Evolutionary conservation across 1,140 invertebrate species (phyloP), one percentile per base, ranked within the genome.

Genomic region (Bombus waltoni): DNA sequence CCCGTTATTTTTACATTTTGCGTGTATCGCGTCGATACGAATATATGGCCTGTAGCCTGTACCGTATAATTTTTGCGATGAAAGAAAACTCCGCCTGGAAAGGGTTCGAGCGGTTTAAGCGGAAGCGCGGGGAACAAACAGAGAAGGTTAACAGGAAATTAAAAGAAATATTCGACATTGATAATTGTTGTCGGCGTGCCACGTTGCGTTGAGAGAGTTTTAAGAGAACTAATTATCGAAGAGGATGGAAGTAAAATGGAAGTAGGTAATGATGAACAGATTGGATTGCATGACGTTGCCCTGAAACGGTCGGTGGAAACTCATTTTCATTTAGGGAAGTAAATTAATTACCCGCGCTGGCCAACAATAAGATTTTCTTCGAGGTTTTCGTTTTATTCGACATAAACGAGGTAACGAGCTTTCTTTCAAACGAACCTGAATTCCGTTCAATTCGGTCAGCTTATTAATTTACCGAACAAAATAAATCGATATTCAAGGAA

Each of bases 221-320:
- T n/a, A 62, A 77, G 38, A 11, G 25, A 77, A n/a, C 38, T 77
- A 62, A 77, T 62, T 59, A 77, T 59, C 57, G 75, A 77, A 40
- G 35, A 62, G 28, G 38, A 75, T 57, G 73, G 47, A 57, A 57
- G 25, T 74, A 53, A 25, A 35, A 78, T 78, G 59, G 28, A 38
- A 44, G 65, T 79, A 32, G 77, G 47, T 38, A 76, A 47, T 35
- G 25, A 40, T 11, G 25, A 28, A 35, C 6, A 25, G 62, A 66
- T 79, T 79, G 28, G 47, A 79, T 76, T 40, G 40, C 25, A 35
- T 4, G 15, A n/a, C 44, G 62, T 44, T 44, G n/a, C 76, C 10
- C 25, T 44, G 59, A 53, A 78, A 18, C 47, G n/a, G 22, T 44
- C 35, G 40, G 40, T 66, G 28, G 18, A 66, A 59, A 76, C 35